Base-by-base conservation (phyloP, 2,888 invertebrate genomes). In the Nemapogon koenigi region DNA sequence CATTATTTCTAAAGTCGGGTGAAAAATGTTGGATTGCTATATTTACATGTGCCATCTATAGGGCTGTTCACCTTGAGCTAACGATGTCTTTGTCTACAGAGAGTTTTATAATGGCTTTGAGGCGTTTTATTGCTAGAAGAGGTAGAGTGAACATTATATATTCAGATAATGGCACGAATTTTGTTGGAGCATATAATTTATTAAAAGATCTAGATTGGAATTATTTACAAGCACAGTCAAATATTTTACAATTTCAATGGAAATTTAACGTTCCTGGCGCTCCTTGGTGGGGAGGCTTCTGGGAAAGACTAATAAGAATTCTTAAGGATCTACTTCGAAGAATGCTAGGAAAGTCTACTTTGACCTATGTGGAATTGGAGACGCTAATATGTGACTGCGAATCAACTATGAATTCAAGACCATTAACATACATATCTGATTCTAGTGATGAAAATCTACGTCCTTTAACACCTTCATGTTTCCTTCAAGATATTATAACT, bases 151-250 rank as follows among this genome's bases (percentile, higher is more conserved):
- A 4, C 10, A 28, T 31, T n/a, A 25, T 42, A 1, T 31, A 26
- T 29, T 38, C 42, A 8, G 40, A 42, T 30, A 26, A 35, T n/a
- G 42, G 42, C 8, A 42, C 42, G 1, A 42, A 42, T 31, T 42
- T 40, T 14, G 19, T 18, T 18, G 42, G 38, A n/a, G 28, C 40
- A 8, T 28, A 40, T 25, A 39, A 37, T 26, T 4, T 27, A 27
- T 4, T 27, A 4, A 11, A n/a, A 4, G n/a, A n/a, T 27, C 6
- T 27, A 4, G 26, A 26, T 36, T 22, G 36, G 36, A 27, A 15
- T 16, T 11, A 36, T 10, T 3, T 33, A 6, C 33, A 17, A 14
- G n/a, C 11, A 7, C 7, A 6, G 11, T 33, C 33, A 14, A 33
- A 8, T 17, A 19, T 33, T 8, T 8, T n/a, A 17, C 16, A 19